A percentile compares a stretch with the other conserved stretches of the same genome.
Evolutionary conservation across 2,888 invertebrate genomes (phyloP).

Genomic region (Lycia hirtaria): DNA sequence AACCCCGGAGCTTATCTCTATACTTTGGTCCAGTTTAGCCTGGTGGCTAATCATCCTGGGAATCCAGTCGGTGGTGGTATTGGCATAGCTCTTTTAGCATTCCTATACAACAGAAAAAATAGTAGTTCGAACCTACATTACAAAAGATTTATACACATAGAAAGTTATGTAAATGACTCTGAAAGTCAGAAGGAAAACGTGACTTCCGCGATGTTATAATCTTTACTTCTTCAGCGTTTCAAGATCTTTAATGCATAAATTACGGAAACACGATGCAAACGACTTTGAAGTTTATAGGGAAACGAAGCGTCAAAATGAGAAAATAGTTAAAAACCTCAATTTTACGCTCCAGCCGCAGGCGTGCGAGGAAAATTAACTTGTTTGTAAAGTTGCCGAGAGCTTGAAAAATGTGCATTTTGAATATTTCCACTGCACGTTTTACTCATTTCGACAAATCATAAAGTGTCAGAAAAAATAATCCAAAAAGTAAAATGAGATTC

Average conservation of each 20-base stretch:
- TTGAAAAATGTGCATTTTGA: slow-evolving; percentile 15
- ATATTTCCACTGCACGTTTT: slow-evolving; percentile 17
- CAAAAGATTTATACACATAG: background rate
- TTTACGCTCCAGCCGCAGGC: slow-evolving; percentile 22
- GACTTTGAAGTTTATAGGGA: slow-evolving; percentile 23
- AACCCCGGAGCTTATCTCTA: too few species aligned
- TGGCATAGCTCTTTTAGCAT: too few species aligned
- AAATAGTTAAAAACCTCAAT: slow-evolving; percentile 32
- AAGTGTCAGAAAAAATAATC: background rate
- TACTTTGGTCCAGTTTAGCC: too few species aligned
- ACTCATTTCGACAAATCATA: slow-evolving; percentile 6
- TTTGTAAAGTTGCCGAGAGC: slow-evolving; percentile 23
- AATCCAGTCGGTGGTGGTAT: too few species aligned
- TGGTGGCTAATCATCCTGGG: too few species aligned
- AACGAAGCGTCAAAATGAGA: slow-evolving; percentile 28
- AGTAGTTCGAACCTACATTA: too few species aligned
- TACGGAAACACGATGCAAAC: slow-evolving; percentile 20
- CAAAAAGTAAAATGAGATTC: slow-evolving; percentile 3
- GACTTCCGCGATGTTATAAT: slow-evolving; percentile 12
- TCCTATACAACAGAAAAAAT: too few species aligned
- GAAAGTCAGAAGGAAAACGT: slow-evolving; percentile 4
- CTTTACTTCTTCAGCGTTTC: slow-evolving; percentile 13
- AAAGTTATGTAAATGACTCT: background rate
- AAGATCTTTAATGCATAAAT: slow-evolving; percentile 31
- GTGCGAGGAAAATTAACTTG: slow-evolving; percentile 27